phyloP scores from a whole-genome alignment of 2,113 vertebrate genomes.

The Platysteira castanea region DNA sequence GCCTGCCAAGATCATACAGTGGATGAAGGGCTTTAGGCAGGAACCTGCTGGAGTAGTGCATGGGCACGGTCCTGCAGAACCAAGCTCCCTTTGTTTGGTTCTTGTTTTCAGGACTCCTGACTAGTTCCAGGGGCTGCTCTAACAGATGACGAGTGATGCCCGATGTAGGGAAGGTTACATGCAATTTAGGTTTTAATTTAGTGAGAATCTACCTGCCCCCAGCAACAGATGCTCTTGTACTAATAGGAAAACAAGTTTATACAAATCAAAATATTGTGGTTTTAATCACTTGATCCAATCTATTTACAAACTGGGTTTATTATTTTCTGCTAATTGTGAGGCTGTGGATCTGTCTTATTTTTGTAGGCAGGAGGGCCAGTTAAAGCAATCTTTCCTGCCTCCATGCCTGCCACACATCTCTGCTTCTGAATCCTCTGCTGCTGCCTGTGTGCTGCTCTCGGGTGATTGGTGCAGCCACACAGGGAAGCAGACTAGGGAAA shows the following conservation, averaged over 20 bases:
- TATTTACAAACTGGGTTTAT: neutral
- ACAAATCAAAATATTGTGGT: slow-evolving; percentile 8
- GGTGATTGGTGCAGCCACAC: neutral
- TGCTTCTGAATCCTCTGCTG: neutral
- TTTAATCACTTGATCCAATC: slow-evolving; percentile 38
- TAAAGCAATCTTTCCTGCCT: neutral
- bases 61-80: neutral
- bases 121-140: neutral
- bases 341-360: neutral
- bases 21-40: neutral
- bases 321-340: slow-evolving; percentile 24
- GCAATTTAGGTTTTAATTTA: neutral
- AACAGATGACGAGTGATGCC: accelerated
- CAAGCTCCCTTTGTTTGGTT: neutral
- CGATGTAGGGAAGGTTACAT: accelerated
- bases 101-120: neutral
- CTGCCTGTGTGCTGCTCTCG: accelerated
- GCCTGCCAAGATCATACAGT: neutral
- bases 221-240: neutral
- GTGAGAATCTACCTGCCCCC: neutral
- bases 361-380: neutral
- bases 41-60: neutral
- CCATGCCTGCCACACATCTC: neutral
- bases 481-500: neutral
- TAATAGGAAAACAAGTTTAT: slow-evolving; percentile 19